phyloP scores from a whole-genome alignment of 2,888 invertebrate genomes.

The Brachylomia viminalis region DNA sequence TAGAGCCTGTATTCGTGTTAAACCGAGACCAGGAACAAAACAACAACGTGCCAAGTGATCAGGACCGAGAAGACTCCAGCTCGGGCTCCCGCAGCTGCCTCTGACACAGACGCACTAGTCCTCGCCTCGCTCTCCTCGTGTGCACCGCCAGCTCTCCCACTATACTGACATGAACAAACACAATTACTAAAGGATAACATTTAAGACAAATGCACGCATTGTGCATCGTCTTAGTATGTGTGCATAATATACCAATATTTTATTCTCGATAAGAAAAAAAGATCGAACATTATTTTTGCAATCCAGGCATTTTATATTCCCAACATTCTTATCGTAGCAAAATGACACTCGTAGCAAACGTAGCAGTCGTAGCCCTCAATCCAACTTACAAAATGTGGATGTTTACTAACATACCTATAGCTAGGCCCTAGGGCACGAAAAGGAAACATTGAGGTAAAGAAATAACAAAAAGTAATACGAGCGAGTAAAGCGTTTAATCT shows the following conservation, averaged over 20 bases:
- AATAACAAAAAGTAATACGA: slow-evolving; percentile 51
- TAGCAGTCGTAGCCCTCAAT: slow-evolving; percentile 14
- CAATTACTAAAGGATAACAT: slow-evolving; percentile 30
- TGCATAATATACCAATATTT: slow-evolving; percentile 27
- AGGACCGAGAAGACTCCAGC: slow-evolving; percentile 70
- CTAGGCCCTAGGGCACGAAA: slow-evolving; percentile 5
- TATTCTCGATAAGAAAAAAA: slow-evolving; percentile 22
- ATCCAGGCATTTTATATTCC: slow-evolving; percentile 12
- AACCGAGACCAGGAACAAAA: slow-evolving; percentile 82
- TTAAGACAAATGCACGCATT: slow-evolving; percentile 13
- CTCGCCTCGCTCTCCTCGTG: slow-evolving; percentile 63
- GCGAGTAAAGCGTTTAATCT: slow-evolving; percentile 49
- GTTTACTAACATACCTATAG: slow-evolving; percentile 3
- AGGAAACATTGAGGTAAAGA: slow-evolving; percentile 32
- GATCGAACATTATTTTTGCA: slow-evolving; percentile 24
- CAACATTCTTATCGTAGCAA: slow-evolving; percentile 9
- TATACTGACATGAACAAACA: slow-evolving; percentile 56
- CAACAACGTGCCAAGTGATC: slow-evolving; percentile 78
- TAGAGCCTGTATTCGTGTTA: slow-evolving; percentile 83
- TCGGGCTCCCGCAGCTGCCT: slow-evolving; percentile 69
- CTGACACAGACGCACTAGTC: slow-evolving; percentile 72
- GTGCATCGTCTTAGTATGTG: slow-evolving; percentile 23
- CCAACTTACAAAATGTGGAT: neutral
- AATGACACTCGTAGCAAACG: slow-evolving; percentile 14
- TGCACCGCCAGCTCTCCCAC: slow-evolving; percentile 47